Evolutionary conservation across 2,888 invertebrate species (phyloP).

Genomic region (Spilarctia lutea): DNA sequence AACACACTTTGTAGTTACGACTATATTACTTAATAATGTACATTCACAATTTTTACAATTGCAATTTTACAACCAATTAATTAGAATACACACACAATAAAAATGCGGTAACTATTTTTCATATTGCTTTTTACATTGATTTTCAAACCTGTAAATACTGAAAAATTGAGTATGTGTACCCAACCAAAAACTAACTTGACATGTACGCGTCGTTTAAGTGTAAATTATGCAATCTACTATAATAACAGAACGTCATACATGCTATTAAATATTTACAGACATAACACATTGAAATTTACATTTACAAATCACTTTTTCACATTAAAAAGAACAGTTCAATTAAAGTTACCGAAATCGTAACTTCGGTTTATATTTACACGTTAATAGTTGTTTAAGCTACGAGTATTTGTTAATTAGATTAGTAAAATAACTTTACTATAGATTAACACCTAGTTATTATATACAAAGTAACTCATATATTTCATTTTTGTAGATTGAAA

Average conservation of each 20-base stretch:
- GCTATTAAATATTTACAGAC: background rate
- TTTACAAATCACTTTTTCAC: background rate
- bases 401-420: background rate
- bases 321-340: background rate
- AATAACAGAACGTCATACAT: background rate
- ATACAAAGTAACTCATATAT: background rate
- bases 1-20: background rate
- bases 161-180: background rate
- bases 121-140: background rate
- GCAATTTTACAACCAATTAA: conserved; percentile 10
- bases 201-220: too few relatives aligned
- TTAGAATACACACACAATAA: background rate
- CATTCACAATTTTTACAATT: conserved; percentile 1
- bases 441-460: background rate
- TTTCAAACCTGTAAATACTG: background rate
- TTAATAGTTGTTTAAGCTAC: background rate
- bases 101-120: background rate
- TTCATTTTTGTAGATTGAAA: background rate
- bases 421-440: background rate
- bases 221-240: background rate
- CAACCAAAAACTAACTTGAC: background rate
- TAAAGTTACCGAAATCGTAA: background rate
- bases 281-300: background rate
- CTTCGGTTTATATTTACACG: background rate
- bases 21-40: background rate